Evolutionary conservation across 2,113 vertebrate genomes (phyloP).

Genomic region (Panthera uncia): DNA sequence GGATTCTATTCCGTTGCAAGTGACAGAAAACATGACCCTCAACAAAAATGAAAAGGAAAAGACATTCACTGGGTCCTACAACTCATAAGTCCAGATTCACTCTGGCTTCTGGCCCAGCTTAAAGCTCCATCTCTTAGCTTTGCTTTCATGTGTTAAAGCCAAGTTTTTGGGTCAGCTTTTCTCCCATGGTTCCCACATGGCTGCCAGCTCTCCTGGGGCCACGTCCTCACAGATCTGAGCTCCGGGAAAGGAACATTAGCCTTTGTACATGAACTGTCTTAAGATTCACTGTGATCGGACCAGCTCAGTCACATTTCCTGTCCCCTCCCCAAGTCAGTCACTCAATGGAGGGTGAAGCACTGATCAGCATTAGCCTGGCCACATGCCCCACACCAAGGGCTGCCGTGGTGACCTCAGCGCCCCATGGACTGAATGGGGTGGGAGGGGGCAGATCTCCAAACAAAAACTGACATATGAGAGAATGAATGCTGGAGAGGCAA

Average conservation of each 20-base stretch:
- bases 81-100: neutral
- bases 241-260: neutral
- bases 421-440: neutral
- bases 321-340: neutral
- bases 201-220: neutral
- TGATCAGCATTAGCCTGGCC: neutral
- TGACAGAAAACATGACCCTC: constrained; percentile 14
- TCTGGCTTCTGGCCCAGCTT: neutral
- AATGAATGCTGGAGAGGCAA: too few relatives aligned
- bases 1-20: neutral
- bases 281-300: neutral
- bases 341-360: neutral
- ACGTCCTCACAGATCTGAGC: neutral
- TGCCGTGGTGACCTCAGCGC: neutral
- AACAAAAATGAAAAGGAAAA: constrained; percentile 16
- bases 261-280: neutral
- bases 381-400: neutral
- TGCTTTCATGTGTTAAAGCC: neutral
- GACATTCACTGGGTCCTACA: neutral
- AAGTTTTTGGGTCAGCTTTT: neutral
- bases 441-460: neutral
- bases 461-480: neutral
- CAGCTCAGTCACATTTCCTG: neutral
- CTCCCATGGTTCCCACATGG: neutral
- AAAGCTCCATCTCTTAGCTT: neutral